Evolutionary conservation across 2,797 vertebrate species (phyloP), one percentile per base, ranked within the genome.

Genomic region (Girardinus metallicus): DNA sequence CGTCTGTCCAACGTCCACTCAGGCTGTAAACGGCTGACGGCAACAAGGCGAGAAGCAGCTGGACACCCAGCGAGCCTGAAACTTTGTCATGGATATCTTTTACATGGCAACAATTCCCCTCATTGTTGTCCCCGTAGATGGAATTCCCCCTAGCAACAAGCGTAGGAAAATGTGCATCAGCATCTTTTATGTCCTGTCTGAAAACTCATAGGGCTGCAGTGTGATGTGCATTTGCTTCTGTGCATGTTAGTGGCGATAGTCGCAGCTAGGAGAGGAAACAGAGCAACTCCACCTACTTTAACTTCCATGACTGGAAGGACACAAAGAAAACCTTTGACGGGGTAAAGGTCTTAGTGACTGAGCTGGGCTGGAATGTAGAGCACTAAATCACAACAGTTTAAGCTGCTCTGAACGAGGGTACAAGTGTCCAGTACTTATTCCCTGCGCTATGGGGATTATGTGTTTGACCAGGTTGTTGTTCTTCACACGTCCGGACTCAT

Each of bases 301-400:
- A 85, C 86, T 86, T 89, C 84, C 6, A 21, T 83, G 78, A 89
- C 82, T 89, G 83, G 80, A 81, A 77, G 36, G 78, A 88, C 86
- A 95, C 93, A 94, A 94, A 91, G 91, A 91, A 88, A 85, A 86
- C 86, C 91, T 92, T 94, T 95, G 90, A 93, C 62, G 81, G 49
- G 88, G 88, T 93, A 62, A 84, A 89, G 92, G 90, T 76, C 83
- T 80, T 57, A 68, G 87, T 80, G 91, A 89, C 85, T 79, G 84
- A 93, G 83, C 75, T n/a, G 8, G 76, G 81, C 83, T 90, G 92
- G 93, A 95, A 93, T 94, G 85, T 85, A 80, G 85, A 89, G 88
- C 90, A 75, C 78, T 87, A 86, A 89, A 89, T 82, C 73, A 83
- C 82, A 83, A 88, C 81, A 75, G 86, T 88, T 82, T 77, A 85